Evolutionary conservation across 1,140 invertebrate genomes (phyloP), one percentile per base, ranked within the genome.

Genomic region (Bombus sylvicola): DNA sequence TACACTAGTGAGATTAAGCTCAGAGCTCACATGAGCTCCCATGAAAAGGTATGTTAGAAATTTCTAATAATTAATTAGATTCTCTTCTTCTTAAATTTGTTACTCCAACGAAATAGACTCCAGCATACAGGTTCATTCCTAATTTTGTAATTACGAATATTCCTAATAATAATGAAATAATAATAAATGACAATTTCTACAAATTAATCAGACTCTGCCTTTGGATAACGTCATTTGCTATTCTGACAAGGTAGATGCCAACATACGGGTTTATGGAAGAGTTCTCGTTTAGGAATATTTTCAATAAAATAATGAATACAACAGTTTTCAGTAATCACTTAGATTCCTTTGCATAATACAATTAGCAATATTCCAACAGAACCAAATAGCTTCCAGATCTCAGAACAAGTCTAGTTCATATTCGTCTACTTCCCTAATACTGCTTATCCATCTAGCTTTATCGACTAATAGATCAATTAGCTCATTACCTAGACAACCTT

Each of bases 21-120:
- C n/a, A 93, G 90, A 81, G 91, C 90, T 15, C 94, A 94, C 79
- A 71, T 95, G 72, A 83, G 91, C 13, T 90, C 91, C 5, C 94
- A 95, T 75, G 85, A 91, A 73, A 95, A 95, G 91, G 94, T 95
- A 91, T 77, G 76, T 41, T n/a, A n/a, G 3, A 12, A 62, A n/a
- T n/a, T 62, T n/a, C 10, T n/a, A 62, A n/a, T 62, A 13, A n/a
- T 13, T n/a, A 62, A n/a, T 10, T n/a, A 1, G 12, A n/a, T n/a
- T 62, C 12, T n/a, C 12, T n/a, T 4, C 1, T 53, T 12, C 1
- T 53, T 53, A 53, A 53, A 53, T 53, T 22, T 22, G 18, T 18
- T 53, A 22, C 47, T 53, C 18, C 18, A 8, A 53, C 18, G 47
- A 53, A 53, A 53, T 53, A 47, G 1, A 18, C 1, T 47, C 15